phyloP scores from a whole-genome alignment of 1,140 invertebrate genomes.

The Paraescarpia echinospica region DNA sequence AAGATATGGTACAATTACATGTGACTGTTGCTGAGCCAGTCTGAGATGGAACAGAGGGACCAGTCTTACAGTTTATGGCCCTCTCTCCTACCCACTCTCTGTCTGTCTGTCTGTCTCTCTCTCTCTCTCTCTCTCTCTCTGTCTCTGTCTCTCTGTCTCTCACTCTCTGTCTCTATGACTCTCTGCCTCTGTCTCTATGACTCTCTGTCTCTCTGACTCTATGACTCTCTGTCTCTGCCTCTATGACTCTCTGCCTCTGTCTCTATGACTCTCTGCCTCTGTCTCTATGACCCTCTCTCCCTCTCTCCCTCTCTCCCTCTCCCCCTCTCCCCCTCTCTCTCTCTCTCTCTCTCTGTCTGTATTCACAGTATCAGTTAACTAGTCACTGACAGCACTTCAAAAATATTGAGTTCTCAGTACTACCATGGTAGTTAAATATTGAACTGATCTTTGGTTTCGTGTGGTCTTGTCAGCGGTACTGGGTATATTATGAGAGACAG shows the following conservation, averaged over 20 bases:
- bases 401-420: background rate
- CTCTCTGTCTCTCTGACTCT: too few species aligned
- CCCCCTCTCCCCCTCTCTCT: too few species aligned
- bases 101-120: too few species aligned
- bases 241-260: too few species aligned
- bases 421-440: background rate
- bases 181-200: too few species aligned
- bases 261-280: too few species aligned
- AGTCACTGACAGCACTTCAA: background rate
- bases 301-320: background rate
- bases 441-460: background rate
- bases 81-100: background rate
- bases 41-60: background rate
- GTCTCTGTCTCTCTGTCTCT: too few species aligned
- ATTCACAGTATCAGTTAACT: background rate
- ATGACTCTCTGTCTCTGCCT: too few species aligned
- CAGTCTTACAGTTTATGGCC: background rate
- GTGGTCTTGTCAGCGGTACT: background rate
- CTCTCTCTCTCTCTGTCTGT: too few species aligned
- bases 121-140: too few species aligned
- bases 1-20: background rate
- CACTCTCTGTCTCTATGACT: too few species aligned
- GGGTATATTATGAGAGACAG: background rate
- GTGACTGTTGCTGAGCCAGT: background rate
- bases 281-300: background rate